Evolutionary conservation across 2,888 invertebrate genomes (phyloP).

Genomic region (Meghimatium bilineatum): DNA sequence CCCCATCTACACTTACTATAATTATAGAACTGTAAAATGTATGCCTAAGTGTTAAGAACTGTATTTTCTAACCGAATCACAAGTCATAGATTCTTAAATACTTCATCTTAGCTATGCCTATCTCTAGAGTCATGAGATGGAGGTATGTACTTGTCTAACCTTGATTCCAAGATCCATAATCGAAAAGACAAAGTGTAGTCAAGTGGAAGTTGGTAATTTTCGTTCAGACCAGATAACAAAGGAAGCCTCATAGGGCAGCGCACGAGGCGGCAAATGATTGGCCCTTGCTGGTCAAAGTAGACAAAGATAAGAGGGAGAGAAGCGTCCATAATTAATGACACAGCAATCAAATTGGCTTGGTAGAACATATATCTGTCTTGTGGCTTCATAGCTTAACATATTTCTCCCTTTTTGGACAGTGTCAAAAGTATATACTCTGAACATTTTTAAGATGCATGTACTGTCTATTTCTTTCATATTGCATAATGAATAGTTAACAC

Average conservation of each 20-base stretch:
- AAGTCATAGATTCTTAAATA: no score
- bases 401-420: no score
- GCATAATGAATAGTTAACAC: neutral
- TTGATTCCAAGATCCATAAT: conserved; percentile 17
- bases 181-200: conserved; percentile 20
- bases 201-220: conserved; percentile 28
- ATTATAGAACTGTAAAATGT: no score
- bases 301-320: conserved; percentile 3
- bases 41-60: no score
- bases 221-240: conserved; percentile 19
- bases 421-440: no score
- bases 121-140: neutral
- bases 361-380: neutral
- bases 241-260: neutral
- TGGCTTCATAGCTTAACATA: neutral
- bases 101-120: no score
- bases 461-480: no score
- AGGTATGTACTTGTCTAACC: conserved; percentile 23
- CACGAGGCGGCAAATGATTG: conserved; percentile 15
- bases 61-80: no score
- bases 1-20: no score
- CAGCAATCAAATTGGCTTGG: neutral
- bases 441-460: no score
- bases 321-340: neutral
- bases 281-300: neutral